Evolutionary conservation across 2,888 invertebrate genomes (phyloP).

Genomic region (Thera obeliscata): DNA sequence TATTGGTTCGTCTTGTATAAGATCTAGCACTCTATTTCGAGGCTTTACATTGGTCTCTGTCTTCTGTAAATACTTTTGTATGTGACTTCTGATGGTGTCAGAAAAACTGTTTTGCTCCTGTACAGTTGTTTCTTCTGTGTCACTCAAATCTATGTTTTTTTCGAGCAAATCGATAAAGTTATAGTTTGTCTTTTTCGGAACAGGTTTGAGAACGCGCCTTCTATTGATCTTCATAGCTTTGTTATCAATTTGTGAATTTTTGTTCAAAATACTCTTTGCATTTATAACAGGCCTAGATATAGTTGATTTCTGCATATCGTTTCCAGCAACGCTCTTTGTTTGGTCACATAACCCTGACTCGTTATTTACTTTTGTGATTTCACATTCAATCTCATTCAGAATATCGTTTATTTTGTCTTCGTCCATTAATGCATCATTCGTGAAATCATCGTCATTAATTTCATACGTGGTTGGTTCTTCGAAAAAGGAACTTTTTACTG

Average conservation of each 20-base stretch:
- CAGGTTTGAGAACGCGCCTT: conserved; percentile 31
- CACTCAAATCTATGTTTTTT: conserved; percentile 50
- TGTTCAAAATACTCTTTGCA: background rate
- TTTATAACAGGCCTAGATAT: background rate
- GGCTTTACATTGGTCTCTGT: conserved; percentile 38
- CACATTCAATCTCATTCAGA: conserved; percentile 67
- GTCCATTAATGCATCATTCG: conserved; percentile 52
- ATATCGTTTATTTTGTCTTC: conserved; percentile 60
- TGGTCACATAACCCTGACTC: background rate
- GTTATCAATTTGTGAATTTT: conserved; percentile 4
- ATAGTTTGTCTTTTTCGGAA: conserved; percentile 51
- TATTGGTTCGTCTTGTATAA: conserved; percentile 37
- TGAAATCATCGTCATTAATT: conserved; percentile 38
- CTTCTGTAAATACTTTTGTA: conserved; percentile 61
- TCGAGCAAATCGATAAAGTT: conserved; percentile 63
- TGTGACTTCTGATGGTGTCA: conserved; percentile 60
- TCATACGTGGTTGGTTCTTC: conserved; percentile 18
- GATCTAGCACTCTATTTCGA: conserved; percentile 38
- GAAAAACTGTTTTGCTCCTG: conserved; percentile 53
- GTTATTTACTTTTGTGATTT: conserved; percentile 52
- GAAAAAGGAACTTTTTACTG: conserved; percentile 9
- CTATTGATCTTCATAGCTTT: conserved; percentile 9
- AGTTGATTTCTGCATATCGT: conserved; percentile 6
- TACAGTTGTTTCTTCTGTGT: conserved; percentile 46
- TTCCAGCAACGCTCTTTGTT: background rate